Evolutionary conservation across 2,797 vertebrate genomes (phyloP).

Genomic region (Protonibea diacanthus): DNA sequence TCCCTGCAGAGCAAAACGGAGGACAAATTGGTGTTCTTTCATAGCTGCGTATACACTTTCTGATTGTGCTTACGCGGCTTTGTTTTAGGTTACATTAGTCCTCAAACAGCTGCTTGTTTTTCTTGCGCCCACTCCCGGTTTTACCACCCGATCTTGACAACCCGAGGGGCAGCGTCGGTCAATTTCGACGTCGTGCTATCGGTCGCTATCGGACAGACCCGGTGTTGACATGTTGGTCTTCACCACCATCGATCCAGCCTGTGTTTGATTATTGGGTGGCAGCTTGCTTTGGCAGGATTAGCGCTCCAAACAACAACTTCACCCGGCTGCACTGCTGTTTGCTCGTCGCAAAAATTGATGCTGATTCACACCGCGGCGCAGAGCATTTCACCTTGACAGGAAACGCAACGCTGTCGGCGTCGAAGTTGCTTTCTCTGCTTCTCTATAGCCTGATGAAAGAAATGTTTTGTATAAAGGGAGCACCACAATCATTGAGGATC

Average conservation of each 20-base stretch:
- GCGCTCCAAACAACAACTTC: constrained; percentile 36
- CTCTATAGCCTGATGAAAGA: constrained; percentile 14
- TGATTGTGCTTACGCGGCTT: constrained; percentile 58
- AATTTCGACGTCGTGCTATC: constrained; percentile 59
- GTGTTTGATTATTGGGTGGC: constrained; percentile 75
- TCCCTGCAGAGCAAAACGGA: constrained; percentile 51
- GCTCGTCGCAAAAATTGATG: constrained; percentile 35
- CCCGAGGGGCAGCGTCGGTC: constrained; percentile 47
- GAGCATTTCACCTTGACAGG: constrained; percentile 42
- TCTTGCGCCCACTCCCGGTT: constrained; percentile 1
- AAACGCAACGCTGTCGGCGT: constrained; percentile 9
- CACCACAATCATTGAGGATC: neutral
- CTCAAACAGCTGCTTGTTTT: constrained; percentile 59
- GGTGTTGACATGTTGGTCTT: constrained; percentile 72
- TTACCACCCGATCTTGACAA: constrained; percentile 30
- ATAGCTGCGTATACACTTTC: constrained; percentile 52
- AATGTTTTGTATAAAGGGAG: neutral
- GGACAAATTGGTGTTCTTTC: constrained; percentile 57
- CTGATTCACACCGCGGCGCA: constrained; percentile 10
- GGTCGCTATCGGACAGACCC: constrained; percentile 48
- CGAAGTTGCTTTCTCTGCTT: constrained; percentile 7
- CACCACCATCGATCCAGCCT: constrained; percentile 60
- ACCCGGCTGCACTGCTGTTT: constrained; percentile 20
- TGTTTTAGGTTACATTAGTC: constrained; percentile 51
- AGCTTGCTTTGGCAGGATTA: constrained; percentile 70